Conservation (phyloP, 1,140 invertebrate genomes). For the Pollicipes pollicipes region DNA sequence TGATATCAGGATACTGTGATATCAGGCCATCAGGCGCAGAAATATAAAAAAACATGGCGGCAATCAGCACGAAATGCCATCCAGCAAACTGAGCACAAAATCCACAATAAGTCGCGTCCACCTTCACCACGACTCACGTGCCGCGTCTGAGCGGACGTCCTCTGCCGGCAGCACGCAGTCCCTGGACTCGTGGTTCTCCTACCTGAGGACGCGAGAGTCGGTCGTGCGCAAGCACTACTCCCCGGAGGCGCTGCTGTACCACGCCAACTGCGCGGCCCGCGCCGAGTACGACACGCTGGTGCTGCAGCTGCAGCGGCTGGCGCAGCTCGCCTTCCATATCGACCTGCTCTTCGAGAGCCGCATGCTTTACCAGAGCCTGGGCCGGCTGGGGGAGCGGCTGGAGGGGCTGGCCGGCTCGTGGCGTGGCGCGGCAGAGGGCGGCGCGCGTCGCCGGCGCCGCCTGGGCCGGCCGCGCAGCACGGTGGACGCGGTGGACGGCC, state of each 20-base stretch:
- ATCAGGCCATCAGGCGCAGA: too few relatives aligned
- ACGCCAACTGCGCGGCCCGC: constrained; percentile 39
- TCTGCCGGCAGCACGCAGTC: constrained; percentile 49
- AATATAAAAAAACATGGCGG: too few relatives aligned
- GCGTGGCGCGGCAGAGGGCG: constrained; percentile 29
- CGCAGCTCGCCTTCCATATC: constrained; percentile 54
- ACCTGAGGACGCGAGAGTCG: constrained; percentile 57
- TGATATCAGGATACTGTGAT: too few relatives aligned
- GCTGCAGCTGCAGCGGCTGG: constrained; percentile 50
- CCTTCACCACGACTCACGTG: too few relatives aligned
- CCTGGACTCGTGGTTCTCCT: constrained; percentile 67
- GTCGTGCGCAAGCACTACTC: constrained; percentile 64
- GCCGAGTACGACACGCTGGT: constrained; percentile 48
- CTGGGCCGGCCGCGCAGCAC: constrained; percentile 12
- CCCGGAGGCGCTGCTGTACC: constrained; percentile 45
- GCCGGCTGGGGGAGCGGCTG: constrained; percentile 32
- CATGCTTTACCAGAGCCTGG: constrained; percentile 53
- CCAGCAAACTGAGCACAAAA: too few relatives aligned
- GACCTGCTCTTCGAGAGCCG: constrained; percentile 62
- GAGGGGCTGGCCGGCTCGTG: constrained; percentile 23
- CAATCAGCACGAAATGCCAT: too few relatives aligned
- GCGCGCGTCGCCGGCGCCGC: constrained; percentile 21
- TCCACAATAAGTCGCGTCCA: too few relatives aligned
- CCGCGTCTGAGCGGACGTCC: too few relatives aligned
- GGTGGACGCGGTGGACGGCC: constrained; percentile 40